Evolutionary conservation across 2,888 invertebrate species (phyloP).

Genomic region (Conistra vaccinii): DNA sequence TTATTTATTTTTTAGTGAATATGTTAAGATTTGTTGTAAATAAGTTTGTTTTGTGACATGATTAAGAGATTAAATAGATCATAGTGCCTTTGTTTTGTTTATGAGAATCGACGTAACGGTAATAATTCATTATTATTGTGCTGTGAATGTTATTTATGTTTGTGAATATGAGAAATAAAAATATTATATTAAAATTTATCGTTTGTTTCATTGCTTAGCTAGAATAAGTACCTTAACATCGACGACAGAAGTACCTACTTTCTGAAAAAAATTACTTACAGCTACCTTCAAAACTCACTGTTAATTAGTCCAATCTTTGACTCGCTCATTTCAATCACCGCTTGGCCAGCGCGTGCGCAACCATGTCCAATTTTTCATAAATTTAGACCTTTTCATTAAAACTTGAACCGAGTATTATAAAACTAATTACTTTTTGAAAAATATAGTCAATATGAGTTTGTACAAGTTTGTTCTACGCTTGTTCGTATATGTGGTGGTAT

Average conservation of each 20-base stretch:
- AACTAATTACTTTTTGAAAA: not conserved
- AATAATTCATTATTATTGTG: not conserved
- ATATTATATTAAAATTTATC: no score
- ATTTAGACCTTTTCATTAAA: constrained; percentile 10
- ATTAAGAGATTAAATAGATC: not conserved
- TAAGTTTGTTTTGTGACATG: not conserved
- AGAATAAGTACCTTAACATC: not conserved
- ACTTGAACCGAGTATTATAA: not conserved
- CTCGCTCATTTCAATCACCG: constrained; percentile 50
- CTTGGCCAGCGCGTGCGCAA: constrained; percentile 30
- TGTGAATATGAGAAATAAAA: constrained; percentile 15
- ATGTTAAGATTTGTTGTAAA: not conserved
- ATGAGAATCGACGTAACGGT: no score
- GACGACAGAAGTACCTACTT: not conserved
- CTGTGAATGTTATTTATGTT: constrained; percentile 18
- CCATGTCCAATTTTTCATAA: constrained; percentile 21
- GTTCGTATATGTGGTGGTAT: constrained; percentile 73
- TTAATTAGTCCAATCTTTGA: not conserved
- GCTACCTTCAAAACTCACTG: constrained; percentile 28
- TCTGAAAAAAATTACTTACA: not conserved
- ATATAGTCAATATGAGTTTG: constrained; percentile 26
- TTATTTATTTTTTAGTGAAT: not conserved
- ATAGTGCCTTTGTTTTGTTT: not conserved
- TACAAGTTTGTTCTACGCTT: constrained; percentile 58
- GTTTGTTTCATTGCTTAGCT: constrained; percentile 16